Percentiles rank a stretch among this genome's conserved stretches.
phyloP scores from a whole-genome alignment of 2,113 vertebrate species.

The Leucosticte australis region DNA sequence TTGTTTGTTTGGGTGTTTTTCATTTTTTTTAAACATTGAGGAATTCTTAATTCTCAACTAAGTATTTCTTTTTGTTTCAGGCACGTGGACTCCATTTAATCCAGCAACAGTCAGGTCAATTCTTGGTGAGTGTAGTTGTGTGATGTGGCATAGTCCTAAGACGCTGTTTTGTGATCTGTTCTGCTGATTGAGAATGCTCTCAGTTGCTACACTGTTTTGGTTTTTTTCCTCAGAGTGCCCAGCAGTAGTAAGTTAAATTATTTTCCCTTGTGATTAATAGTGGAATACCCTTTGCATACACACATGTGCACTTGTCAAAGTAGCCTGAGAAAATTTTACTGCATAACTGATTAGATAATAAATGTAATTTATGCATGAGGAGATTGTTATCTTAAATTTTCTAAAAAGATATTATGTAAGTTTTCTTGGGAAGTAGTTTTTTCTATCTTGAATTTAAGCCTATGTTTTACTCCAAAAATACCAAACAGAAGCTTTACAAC shows the following conservation, averaged over 20 bases:
- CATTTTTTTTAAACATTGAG: background rate
- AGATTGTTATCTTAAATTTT: background rate
- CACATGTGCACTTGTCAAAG: fast-evolving
- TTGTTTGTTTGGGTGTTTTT: background rate
- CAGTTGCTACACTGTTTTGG: background rate
- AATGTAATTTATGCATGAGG: background rate
- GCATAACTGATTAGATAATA: background rate
- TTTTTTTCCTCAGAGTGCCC: background rate
- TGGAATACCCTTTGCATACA: background rate
- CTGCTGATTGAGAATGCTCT: background rate
- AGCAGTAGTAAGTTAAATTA: background rate
- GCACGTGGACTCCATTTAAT: conserved; percentile 98
- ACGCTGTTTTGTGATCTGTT: background rate
- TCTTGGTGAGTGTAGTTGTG: conserved; percentile 83
- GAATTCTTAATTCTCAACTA: background rate
- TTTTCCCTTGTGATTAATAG: background rate
- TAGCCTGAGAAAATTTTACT: background rate
- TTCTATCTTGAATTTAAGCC: background rate
- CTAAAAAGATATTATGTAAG: background rate
- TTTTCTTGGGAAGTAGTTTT: background rate
- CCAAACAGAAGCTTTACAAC: background rate
- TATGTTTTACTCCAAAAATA: background rate
- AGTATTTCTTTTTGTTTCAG: conserved; percentile 74
- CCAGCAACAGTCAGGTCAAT: conserved; percentile 94
- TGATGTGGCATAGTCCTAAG: background rate